phyloP scores from a whole-genome alignment of 2,797 vertebrate genomes.

The Sebastiscus tertius region DNA sequence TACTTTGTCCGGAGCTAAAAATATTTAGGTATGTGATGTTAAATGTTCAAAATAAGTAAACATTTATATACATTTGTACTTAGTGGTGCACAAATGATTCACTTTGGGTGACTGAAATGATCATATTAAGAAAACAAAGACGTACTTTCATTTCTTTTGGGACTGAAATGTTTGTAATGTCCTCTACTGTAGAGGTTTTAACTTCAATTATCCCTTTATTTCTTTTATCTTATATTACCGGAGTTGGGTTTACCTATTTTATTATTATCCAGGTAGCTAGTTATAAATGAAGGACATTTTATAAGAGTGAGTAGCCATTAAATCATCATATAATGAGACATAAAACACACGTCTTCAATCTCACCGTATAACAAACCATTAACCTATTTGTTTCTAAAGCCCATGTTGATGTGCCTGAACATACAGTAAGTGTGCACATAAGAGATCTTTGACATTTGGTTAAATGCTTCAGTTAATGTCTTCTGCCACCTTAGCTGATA shows the following conservation, averaged over 20 bases:
- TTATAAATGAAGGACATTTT: neutral
- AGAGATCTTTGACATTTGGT: neutral
- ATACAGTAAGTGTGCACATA: neutral
- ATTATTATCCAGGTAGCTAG: neutral
- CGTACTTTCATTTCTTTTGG: neutral
- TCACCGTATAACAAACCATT: neutral
- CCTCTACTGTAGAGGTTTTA: neutral
- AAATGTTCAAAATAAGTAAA: neutral
- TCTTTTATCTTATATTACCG: neutral
- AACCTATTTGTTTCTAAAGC: neutral
- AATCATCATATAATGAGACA: neutral
- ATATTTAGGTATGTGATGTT: conserved; percentile 8
- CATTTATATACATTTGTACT: neutral
- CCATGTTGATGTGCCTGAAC: neutral
- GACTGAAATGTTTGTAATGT: neutral
- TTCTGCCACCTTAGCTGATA: neutral
- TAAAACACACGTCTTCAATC: neutral
- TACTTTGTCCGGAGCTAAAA: conserved; percentile 15
- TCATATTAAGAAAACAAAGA: neutral
- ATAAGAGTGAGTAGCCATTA: neutral
- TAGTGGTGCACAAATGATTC: neutral
- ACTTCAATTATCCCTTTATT: neutral
- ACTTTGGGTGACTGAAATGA: neutral
- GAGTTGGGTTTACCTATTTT: neutral
- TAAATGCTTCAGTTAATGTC: neutral